Percentiles rank a stretch among this genome's conserved stretches.
Evolutionary conservation across 2,113 vertebrate genomes (phyloP).

Genomic region (Willisornis vidua): DNA sequence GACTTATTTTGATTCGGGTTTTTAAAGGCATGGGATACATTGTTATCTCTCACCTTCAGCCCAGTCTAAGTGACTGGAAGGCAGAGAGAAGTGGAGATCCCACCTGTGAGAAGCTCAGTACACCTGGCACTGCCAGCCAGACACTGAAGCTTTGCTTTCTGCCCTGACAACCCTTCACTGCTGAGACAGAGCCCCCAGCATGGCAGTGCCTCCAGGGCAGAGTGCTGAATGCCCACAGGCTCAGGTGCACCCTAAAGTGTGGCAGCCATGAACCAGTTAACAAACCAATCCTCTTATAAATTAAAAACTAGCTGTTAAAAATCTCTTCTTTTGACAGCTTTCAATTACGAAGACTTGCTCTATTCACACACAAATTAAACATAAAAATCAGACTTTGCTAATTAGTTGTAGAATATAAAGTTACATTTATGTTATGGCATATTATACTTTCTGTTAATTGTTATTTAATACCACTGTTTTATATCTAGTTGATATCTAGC

Average conservation of each 20-base stretch:
- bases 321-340: slow-evolving; percentile 23
- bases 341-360: slow-evolving; percentile 39
- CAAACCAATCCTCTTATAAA: background rate
- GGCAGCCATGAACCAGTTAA: background rate
- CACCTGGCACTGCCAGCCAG: background rate
- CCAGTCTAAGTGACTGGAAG: background rate
- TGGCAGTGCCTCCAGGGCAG: background rate
- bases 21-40: background rate
- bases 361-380: slow-evolving; percentile 35
- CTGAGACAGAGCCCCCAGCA: rapidly evolving
- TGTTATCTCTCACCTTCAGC: background rate
- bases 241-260: background rate
- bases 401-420: background rate
- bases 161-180: background rate
- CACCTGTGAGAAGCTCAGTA: background rate
- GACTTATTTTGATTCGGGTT: background rate
- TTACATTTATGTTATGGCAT: background rate
- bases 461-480: slow-evolving; percentile 33
- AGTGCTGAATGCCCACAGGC: rapidly evolving
- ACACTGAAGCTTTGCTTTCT: background rate
- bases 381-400: background rate
- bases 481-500: background rate
- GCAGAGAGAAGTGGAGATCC: background rate
- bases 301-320: background rate
- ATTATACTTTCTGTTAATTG: background rate